A percentile compares a stretch with the other conserved stretches of the same genome.
Evolutionary conservation across 2,113 vertebrate genomes (phyloP).

Genomic region (Deroptyus accipitrinus): DNA sequence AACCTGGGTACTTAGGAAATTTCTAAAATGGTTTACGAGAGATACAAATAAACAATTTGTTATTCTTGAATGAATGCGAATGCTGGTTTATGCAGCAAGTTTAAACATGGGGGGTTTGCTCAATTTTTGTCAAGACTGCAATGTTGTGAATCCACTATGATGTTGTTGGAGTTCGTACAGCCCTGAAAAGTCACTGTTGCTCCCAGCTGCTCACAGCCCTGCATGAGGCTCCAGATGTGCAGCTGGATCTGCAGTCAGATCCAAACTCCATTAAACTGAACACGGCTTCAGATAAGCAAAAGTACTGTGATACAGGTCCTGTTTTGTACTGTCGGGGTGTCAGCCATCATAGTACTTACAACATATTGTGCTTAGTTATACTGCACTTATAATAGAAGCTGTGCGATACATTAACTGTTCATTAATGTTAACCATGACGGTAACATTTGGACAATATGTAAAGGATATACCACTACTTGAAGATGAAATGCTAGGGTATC

Average conservation of each 20-base stretch:
- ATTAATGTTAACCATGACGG: neutral
- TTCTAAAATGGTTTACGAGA: constrained; percentile 2
- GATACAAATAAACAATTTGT: constrained; percentile 22
- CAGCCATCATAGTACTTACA: neutral
- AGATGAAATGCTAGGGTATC: constrained; percentile 1
- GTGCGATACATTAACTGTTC: neutral
- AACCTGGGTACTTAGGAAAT: neutral
- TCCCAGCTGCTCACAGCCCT: accelerated
- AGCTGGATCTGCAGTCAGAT: neutral
- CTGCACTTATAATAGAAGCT: neutral
- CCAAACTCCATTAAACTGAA: neutral
- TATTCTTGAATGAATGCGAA: neutral
- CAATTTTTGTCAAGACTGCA: neutral
- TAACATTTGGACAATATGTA: neutral
- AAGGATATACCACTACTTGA: neutral
- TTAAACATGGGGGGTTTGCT: neutral
- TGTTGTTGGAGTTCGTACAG: neutral
- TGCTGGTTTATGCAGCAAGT: neutral
- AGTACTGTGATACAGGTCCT: neutral
- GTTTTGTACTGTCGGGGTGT: neutral
- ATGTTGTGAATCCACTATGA: neutral
- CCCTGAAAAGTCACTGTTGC: neutral
- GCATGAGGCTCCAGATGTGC: neutral
- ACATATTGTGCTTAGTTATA: neutral
- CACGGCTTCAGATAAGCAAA: neutral